Evolutionary conservation across 2,797 vertebrate genomes (phyloP).

Genomic region (Gadopsis bispinosus): DNA sequence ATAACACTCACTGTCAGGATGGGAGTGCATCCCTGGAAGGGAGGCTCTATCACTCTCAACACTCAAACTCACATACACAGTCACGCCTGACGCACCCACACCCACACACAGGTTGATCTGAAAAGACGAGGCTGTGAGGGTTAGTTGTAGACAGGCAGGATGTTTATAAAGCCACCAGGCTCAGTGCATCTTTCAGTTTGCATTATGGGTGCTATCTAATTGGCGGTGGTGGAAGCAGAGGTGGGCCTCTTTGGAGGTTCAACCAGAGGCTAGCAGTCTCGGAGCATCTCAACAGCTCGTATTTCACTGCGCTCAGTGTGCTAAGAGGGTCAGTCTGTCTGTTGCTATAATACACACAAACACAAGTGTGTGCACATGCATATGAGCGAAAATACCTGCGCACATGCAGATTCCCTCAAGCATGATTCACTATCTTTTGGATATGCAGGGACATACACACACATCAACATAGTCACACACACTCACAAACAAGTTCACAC

Average conservation of each 20-base stretch:
- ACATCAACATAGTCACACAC: conserved; percentile 5
- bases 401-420: neutral
- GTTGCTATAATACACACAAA: conserved; percentile 44
- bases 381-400: neutral
- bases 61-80: conserved; percentile 48
- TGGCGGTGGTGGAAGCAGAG: conserved; percentile 75
- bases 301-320: conserved; percentile 75
- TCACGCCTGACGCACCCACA: conserved; percentile 52
- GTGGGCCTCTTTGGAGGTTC: conserved; percentile 77
- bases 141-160: conserved; percentile 59
- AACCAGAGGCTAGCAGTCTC: conserved; percentile 76
- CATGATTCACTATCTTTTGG: conserved; percentile 1
- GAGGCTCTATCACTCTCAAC: conserved; percentile 63
- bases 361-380: conserved; percentile 26
- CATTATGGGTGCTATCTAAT: conserved; percentile 78
- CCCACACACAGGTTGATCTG: conserved; percentile 51
- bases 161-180: conserved; percentile 78
- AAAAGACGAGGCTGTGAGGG: conserved; percentile 43
- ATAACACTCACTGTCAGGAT: conserved; percentile 69
- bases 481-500: conserved; percentile 10
- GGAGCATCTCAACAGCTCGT: conserved; percentile 71
- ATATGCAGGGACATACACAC: neutral
- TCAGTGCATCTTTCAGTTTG: conserved; percentile 77
- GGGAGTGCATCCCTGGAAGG: conserved; percentile 68
- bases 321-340: conserved; percentile 70